Conservation (phyloP, 2,113 vertebrate genomes). For the Alouatta palliata region DNA sequence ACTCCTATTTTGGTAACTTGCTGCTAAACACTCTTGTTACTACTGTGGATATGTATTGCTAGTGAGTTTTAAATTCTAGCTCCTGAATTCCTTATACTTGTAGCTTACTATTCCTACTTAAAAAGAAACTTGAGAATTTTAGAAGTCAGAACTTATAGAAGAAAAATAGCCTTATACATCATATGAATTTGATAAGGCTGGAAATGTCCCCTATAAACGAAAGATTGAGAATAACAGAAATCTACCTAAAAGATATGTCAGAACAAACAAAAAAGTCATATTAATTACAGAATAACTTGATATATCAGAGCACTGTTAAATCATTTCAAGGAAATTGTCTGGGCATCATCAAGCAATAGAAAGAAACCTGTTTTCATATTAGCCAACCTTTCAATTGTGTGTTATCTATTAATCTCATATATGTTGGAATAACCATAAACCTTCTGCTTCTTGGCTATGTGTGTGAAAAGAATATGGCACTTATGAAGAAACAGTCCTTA, state of each 20-base stretch:
- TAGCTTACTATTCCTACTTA: not conserved
- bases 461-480: not conserved
- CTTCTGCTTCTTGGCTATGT: not conserved
- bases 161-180: not conserved
- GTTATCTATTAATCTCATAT: not conserved
- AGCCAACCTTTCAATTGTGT: not conserved
- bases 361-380: not conserved
- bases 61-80: not conserved
- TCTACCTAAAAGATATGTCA: not conserved
- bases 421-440: not conserved
- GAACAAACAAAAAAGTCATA: constrained; percentile 2
- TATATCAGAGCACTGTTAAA: not conserved
- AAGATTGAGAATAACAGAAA: not conserved
- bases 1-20: constrained; percentile 10
- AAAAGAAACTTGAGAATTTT: constrained; percentile 44
- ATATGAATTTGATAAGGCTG: constrained; percentile 33
- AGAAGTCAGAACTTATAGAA: not conserved
- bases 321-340: not conserved
- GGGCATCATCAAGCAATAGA: not conserved
- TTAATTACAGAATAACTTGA: constrained; percentile 19
- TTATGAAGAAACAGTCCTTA: not conserved
- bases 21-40: not conserved
- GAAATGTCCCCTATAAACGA: constrained; percentile 10
- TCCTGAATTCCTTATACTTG: not conserved
- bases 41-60: not conserved